Conservation (phyloP, 2,797 vertebrate species). For the Dicrostonyx torquatus region DNA sequence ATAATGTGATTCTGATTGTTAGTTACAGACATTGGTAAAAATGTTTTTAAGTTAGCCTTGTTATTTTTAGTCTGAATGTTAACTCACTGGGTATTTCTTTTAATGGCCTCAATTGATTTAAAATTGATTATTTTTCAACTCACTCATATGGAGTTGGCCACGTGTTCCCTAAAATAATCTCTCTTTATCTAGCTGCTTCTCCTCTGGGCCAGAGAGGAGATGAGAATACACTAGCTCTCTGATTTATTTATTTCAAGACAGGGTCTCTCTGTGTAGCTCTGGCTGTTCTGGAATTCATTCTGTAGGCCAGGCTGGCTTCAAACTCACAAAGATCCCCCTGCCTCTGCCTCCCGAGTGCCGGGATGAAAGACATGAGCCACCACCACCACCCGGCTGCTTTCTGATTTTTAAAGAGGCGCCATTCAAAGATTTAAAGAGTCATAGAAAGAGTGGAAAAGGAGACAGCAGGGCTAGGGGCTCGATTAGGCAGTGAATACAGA, state of each 20-base stretch:
- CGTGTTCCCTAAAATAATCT: conserved; percentile 69
- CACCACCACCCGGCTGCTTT: too few species aligned
- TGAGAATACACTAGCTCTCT: conserved; percentile 54
- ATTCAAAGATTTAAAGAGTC: conserved; percentile 50
- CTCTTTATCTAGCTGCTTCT: conserved; percentile 54
- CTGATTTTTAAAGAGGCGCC: not conserved
- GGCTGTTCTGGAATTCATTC: too few species aligned
- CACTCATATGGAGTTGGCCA: conserved; percentile 48
- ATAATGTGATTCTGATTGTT: conserved; percentile 27
- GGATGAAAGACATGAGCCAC: too few species aligned
- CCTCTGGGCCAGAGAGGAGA: conserved; percentile 26
- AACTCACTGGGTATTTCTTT: conserved; percentile 61
- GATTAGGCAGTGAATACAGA: not conserved
- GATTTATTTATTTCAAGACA: not conserved
- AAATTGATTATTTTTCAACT: conserved; percentile 65
- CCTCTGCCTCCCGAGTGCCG: too few species aligned
- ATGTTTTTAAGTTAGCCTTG: conserved; percentile 50
- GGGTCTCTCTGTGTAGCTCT: too few species aligned
- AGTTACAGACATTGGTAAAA: conserved; percentile 55
- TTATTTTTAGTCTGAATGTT: conserved; percentile 65
- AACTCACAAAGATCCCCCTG: too few species aligned
- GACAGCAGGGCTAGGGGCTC: not conserved
- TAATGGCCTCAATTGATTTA: conserved; percentile 65
- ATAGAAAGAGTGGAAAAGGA: not conserved
- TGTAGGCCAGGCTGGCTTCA: too few species aligned